Evolutionary conservation across 1,140 invertebrate species (phyloP), one percentile per base, ranked within the genome.

Genomic region (Teleopsis dalmanni): DNA sequence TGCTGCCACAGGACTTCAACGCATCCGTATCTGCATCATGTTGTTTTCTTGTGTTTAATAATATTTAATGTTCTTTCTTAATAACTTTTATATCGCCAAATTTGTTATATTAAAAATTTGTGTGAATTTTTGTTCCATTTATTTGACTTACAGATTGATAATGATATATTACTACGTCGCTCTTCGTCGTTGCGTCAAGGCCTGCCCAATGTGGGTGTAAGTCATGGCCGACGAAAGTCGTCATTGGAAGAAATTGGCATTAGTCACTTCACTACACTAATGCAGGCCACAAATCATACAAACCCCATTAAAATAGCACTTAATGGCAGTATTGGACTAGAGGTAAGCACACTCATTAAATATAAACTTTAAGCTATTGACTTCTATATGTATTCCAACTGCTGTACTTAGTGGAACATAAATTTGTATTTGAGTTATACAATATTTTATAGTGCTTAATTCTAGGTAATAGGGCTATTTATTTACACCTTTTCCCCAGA

Each of bases 181-280:
- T 90, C 87, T 35, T 91, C 88, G 61, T 91, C 88, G 2, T 70
- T 91, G 14, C 76, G 89, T 11, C 87, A 91, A 60, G 87, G 87
- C 1, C 70, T 88, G 34, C 72, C 59, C 57, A 77, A 60, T 58
- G 71, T 61, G 38, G 71, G 73, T 43, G 76, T 74, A 54, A 76
- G 55, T 58, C 75, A 65, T 60, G 76, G 61, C 7, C 72, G 81
- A 22, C 72, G 87, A 46, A 90, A 90, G 62, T 88, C 84, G 66
- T 89, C 86, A 59, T 74, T 88, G 26, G 88, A 91, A 70, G 87
- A 91, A 69, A 84, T 92, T 51, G 88, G 88, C 44, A 77, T 89
- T 46, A 84, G 83, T 29, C 83, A 87, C 57, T 83, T 81, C 57
- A 80, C 79, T 45, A 78, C 76, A 4, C 58, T 79, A 31, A 69